Base-by-base conservation (phyloP, 2,113 vertebrate species). In the Lota lota region DNA sequence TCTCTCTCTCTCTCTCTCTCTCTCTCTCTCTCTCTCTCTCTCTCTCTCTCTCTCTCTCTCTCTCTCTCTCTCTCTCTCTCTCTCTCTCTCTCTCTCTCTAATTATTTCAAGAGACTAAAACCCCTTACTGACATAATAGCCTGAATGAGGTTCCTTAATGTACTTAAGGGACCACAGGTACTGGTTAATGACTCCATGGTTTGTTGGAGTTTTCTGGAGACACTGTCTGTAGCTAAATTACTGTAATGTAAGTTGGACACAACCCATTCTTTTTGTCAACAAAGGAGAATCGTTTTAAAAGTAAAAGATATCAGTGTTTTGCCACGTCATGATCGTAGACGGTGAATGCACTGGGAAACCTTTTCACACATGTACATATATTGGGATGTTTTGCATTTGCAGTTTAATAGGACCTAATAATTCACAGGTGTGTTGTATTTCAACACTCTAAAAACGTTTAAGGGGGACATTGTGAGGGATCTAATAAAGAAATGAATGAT, bases 81-180 rank as follows among this genome's bases (percentile, higher is more conserved):
- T 70, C 15, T 36, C 16, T 21, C 22, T 70, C 19, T 61, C 40
- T 65, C 21, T n/a, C n/a, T 58, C 57, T 22, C 10, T 47, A 59
- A 10, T 54, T n/a, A 18, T 14, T 54, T 54, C 16, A 54, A 4
- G 18, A 3, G 3, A n/a, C 3, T 16, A n/a, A 54, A n/a, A 54
- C 3, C 53, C 53, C 53, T 54, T 54, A 17, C 3, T 54, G 15
- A 16, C 53, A 54, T 54, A 17, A 53, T 50, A 15, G 2, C 53
- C 1, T 54, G 15, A 54, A 12, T 17, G 12, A 53, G 51, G 12
- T 53, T 17, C 51, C 51, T 53, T 53, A 53, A 11, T 12, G 12
- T 53, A 33, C 28, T 33, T 4, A 53, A 53, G 16, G 11, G 51
- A 12, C 2, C 51, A 53, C 28, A 17, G 51, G 51, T 53, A 17